A percentile compares a stretch with the other conserved stretches of the same genome.
Evolutionary conservation across 2,888 invertebrate genomes (phyloP).

Genomic region (Drosophila siamana): DNA sequence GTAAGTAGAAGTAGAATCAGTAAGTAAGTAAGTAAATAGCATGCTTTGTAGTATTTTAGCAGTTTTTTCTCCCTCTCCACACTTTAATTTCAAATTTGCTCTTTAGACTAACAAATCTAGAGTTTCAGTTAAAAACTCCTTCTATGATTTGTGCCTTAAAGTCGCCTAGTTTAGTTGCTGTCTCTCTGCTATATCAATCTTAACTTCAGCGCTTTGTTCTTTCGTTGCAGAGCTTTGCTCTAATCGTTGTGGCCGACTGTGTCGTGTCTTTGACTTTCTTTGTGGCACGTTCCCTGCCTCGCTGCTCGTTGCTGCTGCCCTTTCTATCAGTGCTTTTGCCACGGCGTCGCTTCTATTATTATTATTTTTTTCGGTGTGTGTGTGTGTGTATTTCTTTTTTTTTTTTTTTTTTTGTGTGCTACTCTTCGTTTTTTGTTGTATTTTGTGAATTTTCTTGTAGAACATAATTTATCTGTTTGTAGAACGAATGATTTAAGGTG

Average conservation of each 20-base stretch:
- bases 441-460: slow-evolving; percentile 67
- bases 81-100: too few species aligned
- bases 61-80: too few species aligned
- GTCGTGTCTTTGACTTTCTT: slow-evolving; percentile 21
- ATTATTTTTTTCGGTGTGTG: too few species aligned
- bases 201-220: background rate
- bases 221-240: slow-evolving; percentile 6
- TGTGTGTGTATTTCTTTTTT: too few species aligned
- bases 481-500: slow-evolving; percentile 79
- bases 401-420: slow-evolving; percentile 6
- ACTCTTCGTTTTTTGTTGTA: slow-evolving; percentile 14
- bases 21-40: too few species aligned
- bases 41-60: too few species aligned
- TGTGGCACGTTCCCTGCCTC: background rate
- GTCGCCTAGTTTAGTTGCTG: too few species aligned
- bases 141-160: too few species aligned
- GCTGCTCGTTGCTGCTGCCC: background rate
- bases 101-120: too few species aligned
- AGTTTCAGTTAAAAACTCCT: too few species aligned
- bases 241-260: slow-evolving; percentile 22
- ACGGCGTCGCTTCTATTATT: slow-evolving; percentile 33
- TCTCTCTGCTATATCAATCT: too few species aligned
- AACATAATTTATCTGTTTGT: slow-evolving; percentile 82
- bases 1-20: too few species aligned
- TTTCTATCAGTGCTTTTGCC: slow-evolving; percentile 1